Evolutionary conservation across 2,797 vertebrate genomes (phyloP), one percentile per base, ranked within the genome.

Genomic region (Eulemur albifrons): DNA sequence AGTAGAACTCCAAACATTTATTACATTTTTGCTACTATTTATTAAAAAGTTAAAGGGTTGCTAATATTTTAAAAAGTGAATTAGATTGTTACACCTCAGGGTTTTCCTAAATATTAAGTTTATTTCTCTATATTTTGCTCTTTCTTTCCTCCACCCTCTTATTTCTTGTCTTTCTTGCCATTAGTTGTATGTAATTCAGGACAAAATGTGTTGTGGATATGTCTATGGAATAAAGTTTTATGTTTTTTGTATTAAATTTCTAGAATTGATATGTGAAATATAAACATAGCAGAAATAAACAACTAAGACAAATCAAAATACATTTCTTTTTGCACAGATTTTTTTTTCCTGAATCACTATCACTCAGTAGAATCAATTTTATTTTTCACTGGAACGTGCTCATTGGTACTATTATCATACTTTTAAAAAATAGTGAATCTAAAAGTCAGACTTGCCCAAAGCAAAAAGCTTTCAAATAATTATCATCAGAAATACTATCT

Each of bases 51-150:
- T 48, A 67, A 90, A 90, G 25, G 3, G 7, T 93, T 92, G 57
- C 5, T 23, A 86, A 8, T 89, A 54, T 77, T 88, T 61, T 10
- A 4, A 94, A 94, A 67, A 21, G 54, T 35, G 45, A 73, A 40
- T 80, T 76, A 80, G 27, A 70, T 48, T 72, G 11, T 81, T 90
- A 17, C 2, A 75, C 32, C 32, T 54, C 8, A 43, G 35, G 23
- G 12, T 54, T 95, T 96, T 96, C 21, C 25, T 89, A 67, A 61
- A 18, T 82, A 79, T 30, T 93, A 67, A 91, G 40, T 85, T 95
- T 92, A 59, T 54, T 67, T 82, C 48, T 79, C 54, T 85, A 2
- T n/a, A 70, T 69, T 84, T 65, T 20, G 30, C 67, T 82, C 12
- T 43, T 69, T 87, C 40, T 45, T 75, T 38, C 20, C 1, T 72